phyloP scores from a whole-genome alignment of 2,113 vertebrate genomes.

The Phalacrocorax carbo region DNA sequence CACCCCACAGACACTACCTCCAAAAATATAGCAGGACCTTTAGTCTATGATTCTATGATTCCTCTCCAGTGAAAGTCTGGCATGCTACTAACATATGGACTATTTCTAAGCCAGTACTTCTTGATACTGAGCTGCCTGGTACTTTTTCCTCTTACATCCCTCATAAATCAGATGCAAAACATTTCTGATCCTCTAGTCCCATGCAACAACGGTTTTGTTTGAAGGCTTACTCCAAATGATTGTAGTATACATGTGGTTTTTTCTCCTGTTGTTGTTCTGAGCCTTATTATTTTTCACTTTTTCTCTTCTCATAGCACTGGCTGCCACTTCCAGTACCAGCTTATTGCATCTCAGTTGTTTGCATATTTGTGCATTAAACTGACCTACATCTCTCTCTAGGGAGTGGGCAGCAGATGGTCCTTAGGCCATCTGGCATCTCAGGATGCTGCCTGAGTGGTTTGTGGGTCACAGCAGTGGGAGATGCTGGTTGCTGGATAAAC shows the following conservation, averaged over 20 bases:
- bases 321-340: neutral
- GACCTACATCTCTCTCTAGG: neutral
- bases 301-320: neutral
- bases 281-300: neutral
- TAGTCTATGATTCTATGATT: neutral
- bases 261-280: neutral
- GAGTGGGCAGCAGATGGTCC: neutral
- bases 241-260: neutral
- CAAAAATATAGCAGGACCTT: neutral
- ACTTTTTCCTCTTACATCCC: neutral
- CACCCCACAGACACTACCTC: neutral
- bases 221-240: neutral
- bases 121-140: neutral
- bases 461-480: neutral
- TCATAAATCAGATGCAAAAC: neutral
- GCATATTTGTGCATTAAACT: neutral
- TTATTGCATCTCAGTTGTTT: neutral
- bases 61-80: neutral
- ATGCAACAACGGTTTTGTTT: fast-evolving
- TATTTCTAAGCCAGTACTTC: neutral
- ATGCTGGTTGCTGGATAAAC: neutral
- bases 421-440: neutral
- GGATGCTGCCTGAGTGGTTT: neutral
- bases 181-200: neutral
- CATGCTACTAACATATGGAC: neutral